Evolutionary conservation across 2,797 vertebrate genomes (phyloP), one percentile per base, ranked within the genome.

Genomic region (Lepus oiostolus): DNA sequence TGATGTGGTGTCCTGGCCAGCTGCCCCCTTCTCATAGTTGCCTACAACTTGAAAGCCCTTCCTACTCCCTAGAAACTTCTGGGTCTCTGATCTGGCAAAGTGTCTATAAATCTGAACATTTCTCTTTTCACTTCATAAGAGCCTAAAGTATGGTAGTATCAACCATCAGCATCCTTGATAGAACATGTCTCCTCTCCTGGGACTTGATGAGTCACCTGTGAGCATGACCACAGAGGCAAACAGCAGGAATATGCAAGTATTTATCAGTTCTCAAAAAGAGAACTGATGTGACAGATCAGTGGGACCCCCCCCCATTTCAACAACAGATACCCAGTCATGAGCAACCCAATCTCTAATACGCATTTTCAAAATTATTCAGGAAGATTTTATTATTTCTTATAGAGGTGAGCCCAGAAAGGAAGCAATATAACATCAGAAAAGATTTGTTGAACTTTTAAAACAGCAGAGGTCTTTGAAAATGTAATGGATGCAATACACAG

Each of bases 381-480:
- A 93, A 32, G 54, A 89, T 85, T 90, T 91, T 86, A 58, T 10
- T 47, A 76, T 75, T 88, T 58, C 6, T 16, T 88, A 74, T 32
- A 60, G 93, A 90, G 30, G 22, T 85, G 17, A 28, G 76, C 50
- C 13, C 54, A 6, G 70, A 95, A 95, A 92, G 85, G 24, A 84
- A 70, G 58, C 32, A 77, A 21, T 65, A 22, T 79, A 50, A 62
- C n/a, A 63, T 88, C 74, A 93, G 85, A 83, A 90, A 94, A 60
- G 62, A 74, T 76, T 60, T 90, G 77, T 17, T 93, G 83, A 71
- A 35, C 87, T 54, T 85, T 22, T 22, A 85, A 95, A 93, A 60
- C 95, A 90, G 54, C 70, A 90, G 30, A 79, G 90, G 58, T 38
- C 50, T 88, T 85, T 79, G 74, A 71, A 93, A 94, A 84, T 76